Evolutionary conservation across 1,140 invertebrate genomes (phyloP), one percentile per base, ranked within the genome.

Genomic region (Neelides sp.): DNA sequence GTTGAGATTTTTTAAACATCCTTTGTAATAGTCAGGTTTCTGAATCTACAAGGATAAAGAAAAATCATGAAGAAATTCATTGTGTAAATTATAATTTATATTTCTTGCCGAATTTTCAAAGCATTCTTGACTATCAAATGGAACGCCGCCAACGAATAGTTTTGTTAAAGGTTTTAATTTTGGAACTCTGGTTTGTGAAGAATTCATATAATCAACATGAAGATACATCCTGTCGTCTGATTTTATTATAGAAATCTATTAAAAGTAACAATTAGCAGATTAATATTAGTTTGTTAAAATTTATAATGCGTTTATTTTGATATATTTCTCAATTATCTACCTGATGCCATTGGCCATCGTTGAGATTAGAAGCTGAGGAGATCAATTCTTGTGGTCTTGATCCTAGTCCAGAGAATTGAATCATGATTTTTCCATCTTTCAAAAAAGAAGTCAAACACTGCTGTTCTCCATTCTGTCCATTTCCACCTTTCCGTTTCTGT

Each of bases 341-440:
- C 37, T 77, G 74, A 67, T 90, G 85, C 89, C 89, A 94, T 23
- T 76, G 71, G 10, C 87, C 88, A 66, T 91, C 84, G 50, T 85
- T 82, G 0, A 86, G 69, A 48, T 71, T 50, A 8, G 54, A 34
- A 13, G 53, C 70, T 10, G 73, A 74, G 34, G 79, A 74, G 4
- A 73, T 57, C 2, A 82, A 65, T 48, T 80, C 78, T 44, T 80
- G 73, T 27, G 77, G 75, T 39, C 77, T 75, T 36, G 75, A 73
- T 1, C 75, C 77, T 54, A 80, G 78, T n/a, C n/a, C n/a, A n/a
- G n/a, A n/a, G 13, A 86, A 67, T 42, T 78, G 69, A 5, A 90
- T 68, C 2, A 76, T 68, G 1, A 90, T 63, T 52, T 77, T 74
- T 0, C 85, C 82, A 50, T 85, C 78, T 48, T 74, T 74, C 2